Conservation (phyloP, 1,140 invertebrate species). For the Brachionus koreanus region DNA sequence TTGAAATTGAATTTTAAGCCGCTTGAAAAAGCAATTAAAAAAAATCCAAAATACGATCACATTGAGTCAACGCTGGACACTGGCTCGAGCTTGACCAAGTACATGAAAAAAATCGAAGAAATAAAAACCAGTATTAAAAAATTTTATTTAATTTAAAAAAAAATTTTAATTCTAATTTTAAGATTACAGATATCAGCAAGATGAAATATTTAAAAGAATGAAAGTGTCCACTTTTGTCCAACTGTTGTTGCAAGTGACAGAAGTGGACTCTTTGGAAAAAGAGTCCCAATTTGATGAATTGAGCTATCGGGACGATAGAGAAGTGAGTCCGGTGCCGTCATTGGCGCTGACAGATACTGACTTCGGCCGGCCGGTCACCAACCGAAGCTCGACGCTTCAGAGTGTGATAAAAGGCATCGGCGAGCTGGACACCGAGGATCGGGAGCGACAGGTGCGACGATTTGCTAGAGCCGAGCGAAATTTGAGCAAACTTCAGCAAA, state of each 20-base stretch:
- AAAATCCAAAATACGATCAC: constrained; percentile 58
- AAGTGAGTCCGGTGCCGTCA: constrained; percentile 5
- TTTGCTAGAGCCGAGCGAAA: constrained; percentile 43
- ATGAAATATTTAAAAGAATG: constrained; percentile 62
- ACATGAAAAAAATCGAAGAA: constrained; percentile 55
- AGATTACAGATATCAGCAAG: constrained; percentile 45
- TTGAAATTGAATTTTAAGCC: neutral
- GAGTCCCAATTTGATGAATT: neutral
- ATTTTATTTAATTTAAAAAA: neutral
- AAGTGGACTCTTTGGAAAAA: constrained; percentile 19
- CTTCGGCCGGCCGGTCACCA: neutral
- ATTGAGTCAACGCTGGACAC: constrained; percentile 56
- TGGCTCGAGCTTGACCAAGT: constrained; percentile 54
- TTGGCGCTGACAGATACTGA: neutral
- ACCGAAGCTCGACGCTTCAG: neutral
- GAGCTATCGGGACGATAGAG: neutral
- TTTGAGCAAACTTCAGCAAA: constrained; percentile 34
- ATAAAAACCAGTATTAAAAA: constrained; percentile 51
- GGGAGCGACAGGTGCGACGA: constrained; percentile 2
- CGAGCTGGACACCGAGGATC: constrained; percentile 54
- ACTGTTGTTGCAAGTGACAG: constrained; percentile 48
- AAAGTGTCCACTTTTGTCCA: constrained; percentile 61
- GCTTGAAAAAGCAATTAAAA: constrained; percentile 51
- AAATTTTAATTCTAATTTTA: constrained; percentile 15
- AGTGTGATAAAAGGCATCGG: constrained; percentile 58